Evolutionary conservation across 2,113 vertebrate genomes (phyloP).

Genomic region (Excalfactoria chinensis): DNA sequence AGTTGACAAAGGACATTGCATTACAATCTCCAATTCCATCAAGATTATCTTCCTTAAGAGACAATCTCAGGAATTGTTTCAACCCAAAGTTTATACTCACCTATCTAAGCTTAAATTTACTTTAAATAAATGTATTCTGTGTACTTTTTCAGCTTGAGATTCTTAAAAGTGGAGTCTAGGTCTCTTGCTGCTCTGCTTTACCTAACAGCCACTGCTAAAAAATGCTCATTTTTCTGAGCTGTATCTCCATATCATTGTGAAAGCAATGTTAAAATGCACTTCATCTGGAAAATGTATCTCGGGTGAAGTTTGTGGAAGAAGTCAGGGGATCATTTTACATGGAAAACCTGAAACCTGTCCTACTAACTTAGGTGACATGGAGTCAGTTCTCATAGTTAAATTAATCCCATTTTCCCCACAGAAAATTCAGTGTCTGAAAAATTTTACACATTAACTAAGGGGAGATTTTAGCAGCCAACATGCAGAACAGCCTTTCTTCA

Average conservation of each 20-base stretch:
- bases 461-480: not conserved
- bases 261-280: not conserved
- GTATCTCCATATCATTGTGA: not conserved
- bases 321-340: not conserved
- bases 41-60: not conserved
- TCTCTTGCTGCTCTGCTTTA: not conserved
- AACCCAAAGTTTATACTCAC: not conserved
- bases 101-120: not conserved
- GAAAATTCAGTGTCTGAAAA: not conserved
- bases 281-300: not conserved
- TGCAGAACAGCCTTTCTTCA: not conserved
- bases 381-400: not conserved
- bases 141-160: not conserved
- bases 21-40: not conserved
- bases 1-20: not conserved
- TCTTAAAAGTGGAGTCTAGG: not conserved
- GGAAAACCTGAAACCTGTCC: not conserved
- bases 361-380: not conserved
- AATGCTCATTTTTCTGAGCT: not conserved
- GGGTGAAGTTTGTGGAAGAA: not conserved
- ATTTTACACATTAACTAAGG: not conserved
- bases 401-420: not conserved
- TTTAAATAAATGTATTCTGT: not conserved
- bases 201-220: not conserved
- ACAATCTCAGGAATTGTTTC: not conserved